Conservation (phyloP, 2,797 vertebrate genomes). For the Hippopotamyrus pictus region DNA sequence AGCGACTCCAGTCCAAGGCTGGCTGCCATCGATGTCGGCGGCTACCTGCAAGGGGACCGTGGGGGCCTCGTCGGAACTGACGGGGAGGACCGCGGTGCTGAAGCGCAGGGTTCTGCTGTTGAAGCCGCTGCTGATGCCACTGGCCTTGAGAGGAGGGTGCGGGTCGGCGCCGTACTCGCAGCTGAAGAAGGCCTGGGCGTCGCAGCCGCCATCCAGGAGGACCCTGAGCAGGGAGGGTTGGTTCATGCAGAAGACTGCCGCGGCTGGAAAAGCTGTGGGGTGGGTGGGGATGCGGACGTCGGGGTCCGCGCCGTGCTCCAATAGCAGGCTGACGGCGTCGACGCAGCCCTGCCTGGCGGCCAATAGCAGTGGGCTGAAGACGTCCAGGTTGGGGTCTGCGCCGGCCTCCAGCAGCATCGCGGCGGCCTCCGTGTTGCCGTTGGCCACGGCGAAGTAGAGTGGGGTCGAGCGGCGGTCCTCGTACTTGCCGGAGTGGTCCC, state of each 20-base stretch:
- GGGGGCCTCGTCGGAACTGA: slow-evolving; percentile 3
- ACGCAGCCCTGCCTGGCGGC: slow-evolving; percentile 76
- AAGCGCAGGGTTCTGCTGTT: slow-evolving; percentile 37
- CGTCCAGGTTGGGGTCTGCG: slow-evolving; percentile 80
- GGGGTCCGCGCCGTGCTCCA: slow-evolving; percentile 80
- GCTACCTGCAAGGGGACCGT: slow-evolving; percentile 54
- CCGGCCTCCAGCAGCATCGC: slow-evolving; percentile 72
- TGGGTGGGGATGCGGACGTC: slow-evolving; percentile 74
- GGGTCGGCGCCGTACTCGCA: slow-evolving; percentile 68
- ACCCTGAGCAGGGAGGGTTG: slow-evolving; percentile 79
- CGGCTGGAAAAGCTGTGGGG: slow-evolving; percentile 81
- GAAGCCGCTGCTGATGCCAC: slow-evolving; percentile 28
- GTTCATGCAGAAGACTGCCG: slow-evolving; percentile 88
- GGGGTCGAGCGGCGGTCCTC: slow-evolving; percentile 79
- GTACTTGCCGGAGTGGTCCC: slow-evolving; percentile 69
- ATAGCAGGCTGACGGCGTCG: slow-evolving; percentile 68
- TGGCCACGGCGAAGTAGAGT: slow-evolving; percentile 81
- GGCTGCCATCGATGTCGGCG: neutral
- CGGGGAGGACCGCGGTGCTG: neutral
- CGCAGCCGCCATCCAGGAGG: slow-evolving; percentile 80
- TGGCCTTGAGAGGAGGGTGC: slow-evolving; percentile 68
- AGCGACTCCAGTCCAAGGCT: neutral
- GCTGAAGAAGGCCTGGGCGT: slow-evolving; percentile 75
- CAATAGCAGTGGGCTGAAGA: slow-evolving; percentile 79
- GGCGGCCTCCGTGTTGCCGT: slow-evolving; percentile 72